These are phyloP conservation scores for Hololepta plana DNA, from an alignment of 2,888 invertebrate species.

Conservation along the genomic window DNA sequence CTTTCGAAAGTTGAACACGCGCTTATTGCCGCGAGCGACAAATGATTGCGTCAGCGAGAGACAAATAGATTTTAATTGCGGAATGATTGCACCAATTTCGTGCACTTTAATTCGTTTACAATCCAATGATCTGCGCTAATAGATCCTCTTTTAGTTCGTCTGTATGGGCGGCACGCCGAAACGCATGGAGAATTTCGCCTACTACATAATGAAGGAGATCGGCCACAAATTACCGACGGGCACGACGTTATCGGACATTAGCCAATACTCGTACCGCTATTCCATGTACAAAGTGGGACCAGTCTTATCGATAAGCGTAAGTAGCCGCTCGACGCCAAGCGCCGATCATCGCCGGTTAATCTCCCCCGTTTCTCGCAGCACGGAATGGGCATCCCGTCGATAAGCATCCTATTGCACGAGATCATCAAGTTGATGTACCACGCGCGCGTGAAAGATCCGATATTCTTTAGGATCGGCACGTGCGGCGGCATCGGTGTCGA, in stretches of 20 bases:
- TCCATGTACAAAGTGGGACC: constrained; percentile 93
- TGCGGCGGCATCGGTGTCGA: constrained; percentile 88
- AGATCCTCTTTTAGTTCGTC: constrained; percentile 56
- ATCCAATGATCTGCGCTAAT: too few relatives aligned
- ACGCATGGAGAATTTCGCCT: constrained; percentile 85
- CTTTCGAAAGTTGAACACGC: too few relatives aligned
- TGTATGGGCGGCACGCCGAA: constrained; percentile 94
- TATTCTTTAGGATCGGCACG: constrained; percentile 86
- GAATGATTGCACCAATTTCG: too few relatives aligned
- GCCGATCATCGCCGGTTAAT: too few relatives aligned
- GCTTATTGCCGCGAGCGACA: too few relatives aligned
- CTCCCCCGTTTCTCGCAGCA: constrained; percentile 61
- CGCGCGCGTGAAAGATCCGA: constrained; percentile 70
- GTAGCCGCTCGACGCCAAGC: constrained; percentile 18
- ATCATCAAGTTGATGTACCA: constrained; percentile 92
- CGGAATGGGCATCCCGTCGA: constrained; percentile 95
- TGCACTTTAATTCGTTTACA: too few relatives aligned
- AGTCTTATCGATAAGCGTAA: constrained; percentile 67
- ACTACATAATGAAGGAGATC: constrained; percentile 78
- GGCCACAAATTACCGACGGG: constrained; percentile 79
- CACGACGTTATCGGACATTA: constrained; percentile 73
- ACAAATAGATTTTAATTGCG: too few relatives aligned
- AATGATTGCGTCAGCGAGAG: too few relatives aligned
- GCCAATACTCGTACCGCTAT: constrained; percentile 81
- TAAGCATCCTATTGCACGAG: constrained; percentile 90